A percentile compares a stretch with the other conserved stretches of the same genome.
These are phyloP conservation scores for Sebastes oblongus DNA, from an alignment of 2,797 vertebrate genomes.

Conservation along the genomic window DNA sequence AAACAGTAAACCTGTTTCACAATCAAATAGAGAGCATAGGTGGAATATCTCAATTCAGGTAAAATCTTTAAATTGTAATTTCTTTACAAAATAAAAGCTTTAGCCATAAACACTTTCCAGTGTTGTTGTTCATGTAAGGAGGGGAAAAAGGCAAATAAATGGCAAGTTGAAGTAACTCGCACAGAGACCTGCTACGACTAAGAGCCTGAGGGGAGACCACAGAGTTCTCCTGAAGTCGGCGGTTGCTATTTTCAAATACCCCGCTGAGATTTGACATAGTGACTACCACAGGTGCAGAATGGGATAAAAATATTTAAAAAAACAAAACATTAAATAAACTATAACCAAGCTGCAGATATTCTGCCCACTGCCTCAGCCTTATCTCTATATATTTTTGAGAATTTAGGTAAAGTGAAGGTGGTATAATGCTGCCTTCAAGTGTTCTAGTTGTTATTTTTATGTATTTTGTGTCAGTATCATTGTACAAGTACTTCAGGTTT, in stretches of 20 bases:
- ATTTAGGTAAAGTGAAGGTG: background rate
- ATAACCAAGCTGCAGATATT: background rate
- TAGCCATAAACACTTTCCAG: background rate
- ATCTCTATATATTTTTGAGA: background rate
- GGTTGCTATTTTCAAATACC: background rate
- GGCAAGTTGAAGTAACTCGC: background rate
- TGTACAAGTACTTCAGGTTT: background rate
- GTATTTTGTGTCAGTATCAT: background rate
- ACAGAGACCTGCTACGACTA: accelerated
- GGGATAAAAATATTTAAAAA: background rate
- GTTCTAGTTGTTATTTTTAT: background rate
- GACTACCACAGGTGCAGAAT: background rate
- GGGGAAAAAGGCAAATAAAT: background rate
- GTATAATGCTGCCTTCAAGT: background rate
- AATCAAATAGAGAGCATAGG: background rate
- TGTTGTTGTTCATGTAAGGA: background rate
- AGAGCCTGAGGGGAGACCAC: background rate
- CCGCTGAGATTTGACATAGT: background rate
- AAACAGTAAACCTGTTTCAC: background rate
- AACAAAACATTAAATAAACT: background rate
- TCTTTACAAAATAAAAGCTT: background rate
- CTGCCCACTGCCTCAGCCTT: background rate
- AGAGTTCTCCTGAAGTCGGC: background rate
- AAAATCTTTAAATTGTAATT: background rate
- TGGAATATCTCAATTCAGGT: background rate